A percentile compares a stretch with the other conserved stretches of the same genome.
Evolutionary conservation across 2,113 vertebrate genomes (phyloP).

Genomic region (Oreotrochilus melanogaster): DNA sequence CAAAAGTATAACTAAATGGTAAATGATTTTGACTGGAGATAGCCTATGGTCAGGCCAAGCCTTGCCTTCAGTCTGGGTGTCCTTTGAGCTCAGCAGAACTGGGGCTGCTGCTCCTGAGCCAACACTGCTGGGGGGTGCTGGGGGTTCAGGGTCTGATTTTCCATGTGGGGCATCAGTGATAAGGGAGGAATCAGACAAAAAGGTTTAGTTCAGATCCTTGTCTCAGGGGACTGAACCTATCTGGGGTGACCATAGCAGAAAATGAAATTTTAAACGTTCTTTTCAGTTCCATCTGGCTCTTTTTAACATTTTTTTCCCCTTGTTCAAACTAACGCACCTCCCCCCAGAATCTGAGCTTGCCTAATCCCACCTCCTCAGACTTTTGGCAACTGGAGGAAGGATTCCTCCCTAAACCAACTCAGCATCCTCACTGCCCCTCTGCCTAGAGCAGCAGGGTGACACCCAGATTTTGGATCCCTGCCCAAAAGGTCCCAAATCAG

Average conservation of each 20-base stretch:
- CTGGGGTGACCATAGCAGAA: accelerated
- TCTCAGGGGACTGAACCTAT: not conserved
- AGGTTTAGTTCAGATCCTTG: not conserved
- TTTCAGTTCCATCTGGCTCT: accelerated
- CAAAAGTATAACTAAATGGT: not conserved
- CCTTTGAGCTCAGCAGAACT: not conserved
- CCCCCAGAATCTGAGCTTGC: not conserved
- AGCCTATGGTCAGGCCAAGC: slow-evolving; percentile 1
- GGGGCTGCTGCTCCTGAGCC: not conserved
- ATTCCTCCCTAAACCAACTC: not conserved
- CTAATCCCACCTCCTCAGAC: not conserved
- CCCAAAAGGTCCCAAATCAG: not conserved
- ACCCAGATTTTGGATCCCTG: not conserved
- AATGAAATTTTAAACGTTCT: not conserved
- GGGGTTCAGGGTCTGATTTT: not conserved
- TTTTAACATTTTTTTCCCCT: not conserved
- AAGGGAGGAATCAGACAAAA: not conserved
- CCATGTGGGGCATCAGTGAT: not conserved
- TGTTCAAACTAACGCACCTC: not conserved
- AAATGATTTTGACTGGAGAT: not conserved
- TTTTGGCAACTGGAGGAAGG: not conserved
- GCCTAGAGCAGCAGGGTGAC: not conserved
- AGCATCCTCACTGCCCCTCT: not conserved
- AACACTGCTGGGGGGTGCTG: accelerated
- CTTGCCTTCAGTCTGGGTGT: not conserved